These are phyloP conservation scores for Chaetodon trifasciatus DNA, from an alignment of 2,797 vertebrate species.

Conservation along the genomic window DNA sequence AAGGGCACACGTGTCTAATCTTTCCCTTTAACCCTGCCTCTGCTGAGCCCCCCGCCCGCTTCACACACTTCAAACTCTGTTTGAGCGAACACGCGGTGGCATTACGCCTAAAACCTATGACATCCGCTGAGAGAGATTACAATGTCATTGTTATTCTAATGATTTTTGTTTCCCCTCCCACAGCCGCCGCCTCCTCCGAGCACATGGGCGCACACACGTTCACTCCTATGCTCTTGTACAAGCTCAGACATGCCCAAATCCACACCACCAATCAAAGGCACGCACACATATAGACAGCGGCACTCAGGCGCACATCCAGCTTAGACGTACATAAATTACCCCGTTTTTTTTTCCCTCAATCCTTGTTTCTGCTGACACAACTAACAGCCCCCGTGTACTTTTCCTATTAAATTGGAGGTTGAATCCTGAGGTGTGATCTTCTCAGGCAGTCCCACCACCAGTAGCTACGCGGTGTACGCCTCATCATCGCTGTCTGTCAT, in stretches of 20 bases:
- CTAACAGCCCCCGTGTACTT: constrained; percentile 35
- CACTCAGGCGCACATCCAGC: constrained; percentile 12
- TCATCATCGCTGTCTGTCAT: constrained; percentile 80
- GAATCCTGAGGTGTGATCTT: constrained; percentile 57
- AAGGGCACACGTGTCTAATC: constrained; percentile 75
- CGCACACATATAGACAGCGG: background rate
- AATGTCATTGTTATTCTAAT: constrained; percentile 77
- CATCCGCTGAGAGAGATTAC: constrained; percentile 69
- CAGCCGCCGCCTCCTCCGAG: constrained; percentile 39
- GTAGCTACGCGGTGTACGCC: constrained; percentile 30
- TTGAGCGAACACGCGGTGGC: constrained; percentile 64
- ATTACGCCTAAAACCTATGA: constrained; percentile 59
- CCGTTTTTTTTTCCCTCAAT: background rate
- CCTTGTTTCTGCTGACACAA: constrained; percentile 52
- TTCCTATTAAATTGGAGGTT: constrained; percentile 52
- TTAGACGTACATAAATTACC: constrained; percentile 41
- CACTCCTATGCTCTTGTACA: constrained; percentile 10
- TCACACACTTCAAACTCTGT: constrained; percentile 64
- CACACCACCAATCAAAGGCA: constrained; percentile 47
- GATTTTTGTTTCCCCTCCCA: constrained; percentile 65
- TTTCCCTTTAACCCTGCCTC: constrained; percentile 67
- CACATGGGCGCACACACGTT: too few species aligned
- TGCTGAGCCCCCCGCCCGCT: constrained; percentile 30
- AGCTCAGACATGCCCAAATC: constrained; percentile 29
- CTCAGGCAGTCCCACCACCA: constrained; percentile 32